Evolutionary conservation across 92 coral and sea anemone genomes (phyloP).

Genomic region (Epizoanthus rinbou): DNA sequence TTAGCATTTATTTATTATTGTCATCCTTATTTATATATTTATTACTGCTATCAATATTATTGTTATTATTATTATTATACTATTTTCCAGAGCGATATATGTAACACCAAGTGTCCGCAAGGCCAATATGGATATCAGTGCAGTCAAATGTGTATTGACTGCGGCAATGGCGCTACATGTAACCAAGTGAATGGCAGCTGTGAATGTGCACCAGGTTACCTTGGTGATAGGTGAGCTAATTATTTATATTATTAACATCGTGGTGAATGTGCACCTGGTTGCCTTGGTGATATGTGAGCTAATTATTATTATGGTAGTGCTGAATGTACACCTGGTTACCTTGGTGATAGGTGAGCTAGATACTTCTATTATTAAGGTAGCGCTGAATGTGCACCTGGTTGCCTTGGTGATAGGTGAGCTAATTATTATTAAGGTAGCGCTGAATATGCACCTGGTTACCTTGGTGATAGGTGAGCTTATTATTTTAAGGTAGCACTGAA

Average conservation of each 20-base stretch:
- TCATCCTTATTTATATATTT: too few relatives aligned
- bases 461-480: too few relatives aligned
- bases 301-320: constrained; percentile 61
- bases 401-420: constrained; percentile 74
- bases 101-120: constrained; percentile 73
- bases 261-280: too few relatives aligned
- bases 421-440: neutral
- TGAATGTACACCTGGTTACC: constrained; percentile 80
- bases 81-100: constrained; percentile 77
- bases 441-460: too few relatives aligned
- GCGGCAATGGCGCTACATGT: constrained; percentile 87
- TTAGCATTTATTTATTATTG: too few relatives aligned
- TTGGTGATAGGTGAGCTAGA: constrained; percentile 67
- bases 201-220: constrained; percentile 80
- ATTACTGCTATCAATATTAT: too few relatives aligned
- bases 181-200: constrained; percentile 85
- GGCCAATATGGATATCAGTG: constrained; percentile 86
- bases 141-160: constrained; percentile 64
- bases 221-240: constrained; percentile 68
- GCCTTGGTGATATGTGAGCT: too few relatives aligned
- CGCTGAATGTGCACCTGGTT: constrained; percentile 82
- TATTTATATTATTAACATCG: neutral
- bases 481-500: constrained; percentile 64
- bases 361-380: constrained; percentile 62
- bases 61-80: too few relatives aligned